These are phyloP conservation scores for Priapulus caudatus DNA, from an alignment of 2,888 invertebrate species.

Conservation along the genomic window DNA sequence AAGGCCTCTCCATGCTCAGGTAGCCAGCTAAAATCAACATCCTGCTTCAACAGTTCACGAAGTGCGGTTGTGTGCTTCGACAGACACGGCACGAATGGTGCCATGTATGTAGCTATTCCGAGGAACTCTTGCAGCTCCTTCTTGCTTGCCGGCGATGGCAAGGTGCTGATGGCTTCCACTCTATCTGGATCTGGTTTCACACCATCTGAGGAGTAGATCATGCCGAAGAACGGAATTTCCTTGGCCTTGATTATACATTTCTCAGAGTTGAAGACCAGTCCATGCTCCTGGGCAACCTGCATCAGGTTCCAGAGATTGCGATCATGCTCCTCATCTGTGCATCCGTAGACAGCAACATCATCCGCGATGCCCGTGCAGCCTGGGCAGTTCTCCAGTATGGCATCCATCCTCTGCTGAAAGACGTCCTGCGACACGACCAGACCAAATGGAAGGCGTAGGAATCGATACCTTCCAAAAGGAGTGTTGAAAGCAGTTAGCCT, in stretches of 20 bases:
- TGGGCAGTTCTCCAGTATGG: conserved; percentile 13
- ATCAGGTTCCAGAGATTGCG: conserved; percentile 12
- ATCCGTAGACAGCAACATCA: conserved; percentile 11
- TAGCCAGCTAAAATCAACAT: no score
- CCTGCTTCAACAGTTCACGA: no score
- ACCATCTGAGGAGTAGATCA: conserved; percentile 12
- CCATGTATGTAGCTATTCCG: no score
- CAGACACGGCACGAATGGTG: no score
- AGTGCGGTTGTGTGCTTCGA: no score
- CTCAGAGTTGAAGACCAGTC: conserved; percentile 9
- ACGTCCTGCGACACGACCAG: conserved; percentile 7
- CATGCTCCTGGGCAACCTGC: conserved; percentile 8
- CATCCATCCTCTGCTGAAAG: conserved; percentile 14
- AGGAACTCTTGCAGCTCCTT: no score
- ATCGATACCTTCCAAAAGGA: conserved; percentile 17
- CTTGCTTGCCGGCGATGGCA: no score
- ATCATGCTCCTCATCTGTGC: conserved; percentile 14
- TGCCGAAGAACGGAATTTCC: conserved; percentile 17
- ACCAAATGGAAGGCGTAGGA: conserved; percentile 17
- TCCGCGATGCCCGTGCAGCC: conserved; percentile 15
- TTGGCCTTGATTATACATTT: background rate
- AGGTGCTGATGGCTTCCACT: no score
- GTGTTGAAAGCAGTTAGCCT: conserved; percentile 17
- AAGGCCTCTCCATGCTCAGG: no score
- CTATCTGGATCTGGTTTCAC: conserved; percentile 17